Conservation (phyloP, 2,888 invertebrate species). For the Apodemia duryi region DNA sequence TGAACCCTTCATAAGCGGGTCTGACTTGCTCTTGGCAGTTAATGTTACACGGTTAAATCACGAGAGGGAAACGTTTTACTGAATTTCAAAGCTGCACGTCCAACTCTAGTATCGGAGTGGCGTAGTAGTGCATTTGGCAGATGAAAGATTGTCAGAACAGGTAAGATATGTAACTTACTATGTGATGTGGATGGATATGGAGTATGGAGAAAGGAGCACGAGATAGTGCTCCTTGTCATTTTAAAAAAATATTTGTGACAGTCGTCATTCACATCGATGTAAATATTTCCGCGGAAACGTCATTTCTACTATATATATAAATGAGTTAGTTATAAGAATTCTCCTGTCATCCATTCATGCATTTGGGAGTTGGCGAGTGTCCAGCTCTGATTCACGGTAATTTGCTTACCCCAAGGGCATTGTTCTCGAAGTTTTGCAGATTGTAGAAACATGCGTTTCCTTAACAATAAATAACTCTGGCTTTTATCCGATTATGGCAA, state of each 20-base stretch:
- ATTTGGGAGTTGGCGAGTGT: not conserved
- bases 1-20: too few species aligned
- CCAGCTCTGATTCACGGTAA: slow-evolving; percentile 10
- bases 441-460: slow-evolving; percentile 11
- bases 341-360: slow-evolving; percentile 7
- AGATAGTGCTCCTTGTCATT: too few species aligned
- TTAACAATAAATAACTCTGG: not conserved
- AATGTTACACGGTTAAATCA: too few species aligned
- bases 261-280: not conserved
- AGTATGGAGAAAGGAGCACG: too few species aligned
- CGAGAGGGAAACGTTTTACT: too few species aligned
- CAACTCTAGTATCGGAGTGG: too few species aligned
- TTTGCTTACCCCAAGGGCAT: slow-evolving; percentile 20
- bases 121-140: too few species aligned
- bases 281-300: not conserved
- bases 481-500: not conserved
- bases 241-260: not conserved
- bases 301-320: not conserved
- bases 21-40: too few species aligned
- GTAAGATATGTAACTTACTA: too few species aligned
- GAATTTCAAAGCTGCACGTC: too few species aligned
- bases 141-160: too few species aligned
- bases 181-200: too few species aligned
- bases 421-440: slow-evolving; percentile 16
- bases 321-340: slow-evolving; percentile 9